phyloP scores from a whole-genome alignment of 2,113 vertebrate genomes.

The Protomyctophum bolini region DNA sequence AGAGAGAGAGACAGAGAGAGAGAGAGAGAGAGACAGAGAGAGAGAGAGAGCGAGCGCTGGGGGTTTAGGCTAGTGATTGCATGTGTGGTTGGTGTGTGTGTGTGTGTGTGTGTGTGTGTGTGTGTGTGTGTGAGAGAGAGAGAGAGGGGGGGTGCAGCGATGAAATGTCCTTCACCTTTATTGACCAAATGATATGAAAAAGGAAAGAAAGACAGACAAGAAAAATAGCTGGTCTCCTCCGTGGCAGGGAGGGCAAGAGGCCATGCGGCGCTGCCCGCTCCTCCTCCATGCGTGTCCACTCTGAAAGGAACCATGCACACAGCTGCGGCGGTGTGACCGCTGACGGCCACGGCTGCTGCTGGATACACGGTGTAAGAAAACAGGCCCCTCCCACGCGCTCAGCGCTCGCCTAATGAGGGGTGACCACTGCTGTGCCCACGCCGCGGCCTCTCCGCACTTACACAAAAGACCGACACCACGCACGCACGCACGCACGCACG shows the following conservation, averaged over 20 bases:
- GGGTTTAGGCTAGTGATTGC: neutral
- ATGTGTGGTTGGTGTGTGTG: no score
- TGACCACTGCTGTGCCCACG: slow-evolving; percentile 48
- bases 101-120: no score
- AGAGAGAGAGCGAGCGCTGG: slow-evolving; percentile 25
- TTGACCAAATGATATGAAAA: slow-evolving; percentile 72
- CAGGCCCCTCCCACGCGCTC: slow-evolving; percentile 34
- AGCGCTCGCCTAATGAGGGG: slow-evolving; percentile 58
- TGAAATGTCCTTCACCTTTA: slow-evolving; percentile 81
- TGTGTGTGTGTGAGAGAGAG: neutral
- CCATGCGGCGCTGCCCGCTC: neutral
- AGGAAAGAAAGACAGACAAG: slow-evolving; percentile 46
- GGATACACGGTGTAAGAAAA: slow-evolving; percentile 13
- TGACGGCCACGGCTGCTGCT: no score
- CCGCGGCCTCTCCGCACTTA: slow-evolving; percentile 4
- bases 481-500: no score
- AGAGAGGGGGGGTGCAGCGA: slow-evolving; percentile 50
- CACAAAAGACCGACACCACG: slow-evolving; percentile 17
- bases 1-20: slow-evolving; percentile 64
- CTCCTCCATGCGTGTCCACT: slow-evolving; percentile 16
- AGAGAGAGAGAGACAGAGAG: slow-evolving; percentile 46
- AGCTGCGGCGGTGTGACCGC: neutral
- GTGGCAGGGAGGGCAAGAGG: slow-evolving; percentile 40
- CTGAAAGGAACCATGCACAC: neutral
- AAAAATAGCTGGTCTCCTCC: slow-evolving; percentile 67